phyloP scores from a whole-genome alignment of 2,113 vertebrate genomes.

The Sorex araneus region DNA sequence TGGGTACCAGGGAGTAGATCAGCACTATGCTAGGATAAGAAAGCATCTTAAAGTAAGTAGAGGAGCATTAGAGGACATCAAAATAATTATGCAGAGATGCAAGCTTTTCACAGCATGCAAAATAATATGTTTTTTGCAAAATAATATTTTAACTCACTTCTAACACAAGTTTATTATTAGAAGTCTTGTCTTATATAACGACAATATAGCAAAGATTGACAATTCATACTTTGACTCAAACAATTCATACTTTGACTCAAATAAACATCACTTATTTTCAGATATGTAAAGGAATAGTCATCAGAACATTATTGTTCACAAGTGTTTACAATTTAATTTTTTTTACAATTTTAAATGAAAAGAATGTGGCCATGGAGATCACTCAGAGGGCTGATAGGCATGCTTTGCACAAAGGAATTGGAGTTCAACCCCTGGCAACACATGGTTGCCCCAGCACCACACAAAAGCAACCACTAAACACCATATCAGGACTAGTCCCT shows the following conservation, averaged over 20 bases:
- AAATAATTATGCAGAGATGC: conserved; percentile 32
- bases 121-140: conserved; percentile 34
- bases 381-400: too few relatives aligned
- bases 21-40: not conserved
- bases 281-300: conserved; percentile 20
- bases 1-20: not conserved
- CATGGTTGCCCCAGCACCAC: too few relatives aligned
- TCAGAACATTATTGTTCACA: not conserved
- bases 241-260: not conserved
- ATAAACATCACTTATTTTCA: conserved; percentile 45
- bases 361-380: not conserved
- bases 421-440: too few relatives aligned
- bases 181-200: not conserved
- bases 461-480: too few relatives aligned
- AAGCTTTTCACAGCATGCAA: conserved; percentile 46
- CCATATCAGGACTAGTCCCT: too few relatives aligned
- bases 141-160: conserved; percentile 21
- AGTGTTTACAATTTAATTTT: not conserved
- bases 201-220: not conserved
- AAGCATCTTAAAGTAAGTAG: conserved; percentile 47
- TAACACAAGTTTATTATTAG: not conserved
- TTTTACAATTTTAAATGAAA: conserved; percentile 32
- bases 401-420: too few relatives aligned
- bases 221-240: conserved; percentile 6
- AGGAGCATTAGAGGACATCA: not conserved